Evolutionary conservation across 2,888 invertebrate genomes (phyloP), one percentile per base, ranked within the genome.

Genomic region (Drosophila histrio): DNA sequence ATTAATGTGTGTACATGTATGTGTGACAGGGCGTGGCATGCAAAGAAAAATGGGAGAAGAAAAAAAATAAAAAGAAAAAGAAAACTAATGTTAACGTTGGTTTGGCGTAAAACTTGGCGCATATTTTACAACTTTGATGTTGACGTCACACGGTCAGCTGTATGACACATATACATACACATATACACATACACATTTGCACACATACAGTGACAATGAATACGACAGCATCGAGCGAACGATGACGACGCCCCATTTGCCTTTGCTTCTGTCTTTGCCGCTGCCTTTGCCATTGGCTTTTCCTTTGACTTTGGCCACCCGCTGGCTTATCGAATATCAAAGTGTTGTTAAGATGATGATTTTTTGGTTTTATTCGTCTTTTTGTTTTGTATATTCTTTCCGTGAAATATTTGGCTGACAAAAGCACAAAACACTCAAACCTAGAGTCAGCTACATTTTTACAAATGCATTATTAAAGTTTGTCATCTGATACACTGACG

Each of bases 311-410:
- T 34, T 61, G 61, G 61, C 28, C 30, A 49, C 57, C 39, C 63
- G 52, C 17, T 63, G 30, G 69, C 81, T 77, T 82, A 82, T 82
- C 85, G 77, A 85, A 85, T 82, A 82, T 82, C 81, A 85, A 81
- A 83, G 77, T 77, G 82, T 77, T 84, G 74, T 70, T 72, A 53
- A 77, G 67, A 72, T 77, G 67, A 72, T 77, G 79, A 72, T 82
- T 85, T 77, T 74, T 77, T 46, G 73, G 78, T 54, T 76, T 60
- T 61, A 30, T 44, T 66, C 15, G 11, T 36, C n/a, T 19, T 15
- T 39, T 47, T 32, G 6, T 15, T 9, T 13, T n/a, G n/a, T n/a
- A n/a, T n/a, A n/a, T 28, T 41, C 7, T 26, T 22, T 32, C 22
- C 38, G 63, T 72, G 67, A 80, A 67, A 63, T 77, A 58, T 59